Evolutionary conservation across 2,113 vertebrate genomes (phyloP).

Genomic region (Pygoscelis antarcticus): DNA sequence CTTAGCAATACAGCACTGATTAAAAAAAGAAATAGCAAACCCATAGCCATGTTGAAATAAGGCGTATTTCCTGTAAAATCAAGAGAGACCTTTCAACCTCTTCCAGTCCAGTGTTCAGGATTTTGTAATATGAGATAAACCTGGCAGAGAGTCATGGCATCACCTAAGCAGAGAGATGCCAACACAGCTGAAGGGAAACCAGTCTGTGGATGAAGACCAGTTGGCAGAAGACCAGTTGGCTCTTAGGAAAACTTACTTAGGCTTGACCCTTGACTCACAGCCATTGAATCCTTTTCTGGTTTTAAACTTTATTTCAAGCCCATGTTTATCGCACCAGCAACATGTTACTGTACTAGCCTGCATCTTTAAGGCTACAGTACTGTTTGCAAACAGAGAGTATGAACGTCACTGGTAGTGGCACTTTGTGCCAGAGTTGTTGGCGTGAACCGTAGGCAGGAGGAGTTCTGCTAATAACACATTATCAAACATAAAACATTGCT

Average conservation of each 20-base stretch:
- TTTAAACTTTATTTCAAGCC: neutral
- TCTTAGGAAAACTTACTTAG: neutral
- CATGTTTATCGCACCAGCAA: neutral
- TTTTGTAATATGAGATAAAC: slow-evolving; percentile 18
- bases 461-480: neutral
- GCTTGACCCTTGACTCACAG: neutral
- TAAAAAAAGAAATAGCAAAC: neutral
- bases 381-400: neutral
- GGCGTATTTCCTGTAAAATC: neutral
- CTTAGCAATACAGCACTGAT: neutral
- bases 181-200: neutral
- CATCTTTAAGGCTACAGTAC: neutral
- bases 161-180: neutral
- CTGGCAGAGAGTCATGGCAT: neutral
- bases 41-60: neutral
- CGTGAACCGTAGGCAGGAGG: neutral
- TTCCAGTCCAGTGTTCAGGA: neutral
- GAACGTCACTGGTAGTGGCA: neutral
- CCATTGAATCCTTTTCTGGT: neutral
- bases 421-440: neutral
- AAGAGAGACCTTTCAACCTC: neutral
- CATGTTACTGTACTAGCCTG: neutral
- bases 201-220: neutral
- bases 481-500: neutral
- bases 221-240: slow-evolving; percentile 24